Evolutionary conservation across 2,797 vertebrate species (phyloP).

Genomic region (Spheniscus humboldti): DNA sequence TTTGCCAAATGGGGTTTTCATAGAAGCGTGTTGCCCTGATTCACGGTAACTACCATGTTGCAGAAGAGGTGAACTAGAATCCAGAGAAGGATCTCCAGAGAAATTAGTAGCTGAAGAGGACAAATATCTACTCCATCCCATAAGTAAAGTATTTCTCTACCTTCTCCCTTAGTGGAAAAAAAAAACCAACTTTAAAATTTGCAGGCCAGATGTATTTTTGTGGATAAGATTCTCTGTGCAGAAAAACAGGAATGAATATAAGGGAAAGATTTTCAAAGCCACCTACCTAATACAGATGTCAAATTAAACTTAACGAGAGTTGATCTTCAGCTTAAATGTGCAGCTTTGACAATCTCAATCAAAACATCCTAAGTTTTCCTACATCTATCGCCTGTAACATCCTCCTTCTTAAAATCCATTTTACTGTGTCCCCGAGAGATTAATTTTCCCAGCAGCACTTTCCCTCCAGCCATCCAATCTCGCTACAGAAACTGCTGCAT

Average conservation of each 20-base stretch:
- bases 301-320: not conserved
- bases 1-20: not conserved
- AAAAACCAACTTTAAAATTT: not conserved
- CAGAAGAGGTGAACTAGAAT: not conserved
- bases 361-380: not conserved
- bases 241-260: not conserved
- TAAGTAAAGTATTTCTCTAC: not conserved
- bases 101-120: not conserved
- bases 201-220: not conserved
- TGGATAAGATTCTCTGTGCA: not conserved
- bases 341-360: not conserved
- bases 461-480: not conserved
- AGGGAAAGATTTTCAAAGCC: conserved; percentile 8
- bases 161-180: not conserved
- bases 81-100: not conserved
- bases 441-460: not conserved
- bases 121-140: not conserved
- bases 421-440: not conserved
- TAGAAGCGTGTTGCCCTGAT: not conserved
- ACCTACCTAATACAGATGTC: not conserved
- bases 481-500: not conserved
- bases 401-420: not conserved
- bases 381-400: not conserved
- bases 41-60: not conserved
- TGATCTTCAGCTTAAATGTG: not conserved